Conservation (phyloP, 2,113 vertebrate genomes). For the Micronisus gabar region DNA sequence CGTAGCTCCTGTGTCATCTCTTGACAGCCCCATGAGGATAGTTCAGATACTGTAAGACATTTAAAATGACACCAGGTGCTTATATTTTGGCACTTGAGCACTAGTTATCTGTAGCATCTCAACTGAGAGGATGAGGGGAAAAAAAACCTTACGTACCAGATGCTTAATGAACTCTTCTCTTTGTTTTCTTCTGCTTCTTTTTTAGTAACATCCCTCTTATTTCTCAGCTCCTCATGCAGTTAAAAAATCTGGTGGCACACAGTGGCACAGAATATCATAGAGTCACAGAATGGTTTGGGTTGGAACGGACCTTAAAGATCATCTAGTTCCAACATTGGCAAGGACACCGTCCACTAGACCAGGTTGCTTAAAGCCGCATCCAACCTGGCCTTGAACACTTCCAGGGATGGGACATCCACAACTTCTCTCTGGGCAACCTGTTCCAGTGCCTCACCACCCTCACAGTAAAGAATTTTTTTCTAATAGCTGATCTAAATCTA, state of each 20-base stretch:
- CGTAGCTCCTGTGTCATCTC: not conserved
- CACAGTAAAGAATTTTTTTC: too few relatives aligned
- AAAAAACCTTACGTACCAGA: not conserved
- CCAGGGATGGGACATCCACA: too few relatives aligned
- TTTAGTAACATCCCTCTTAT: not conserved
- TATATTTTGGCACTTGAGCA: not conserved
- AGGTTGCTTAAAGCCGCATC: too few relatives aligned
- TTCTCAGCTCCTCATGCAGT: not conserved
- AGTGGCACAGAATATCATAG: not conserved
- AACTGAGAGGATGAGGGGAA: not conserved
- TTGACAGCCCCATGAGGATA: not conserved
- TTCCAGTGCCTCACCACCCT: too few relatives aligned
- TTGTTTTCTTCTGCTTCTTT: not conserved
- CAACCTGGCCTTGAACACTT: too few relatives aligned
- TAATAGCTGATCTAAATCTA: too few relatives aligned
- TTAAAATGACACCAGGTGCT: not conserved
- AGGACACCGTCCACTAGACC: too few relatives aligned
- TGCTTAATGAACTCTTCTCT: not conserved
- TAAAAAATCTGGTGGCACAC: not conserved
- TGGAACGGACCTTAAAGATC: too few relatives aligned
- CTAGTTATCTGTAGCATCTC: not conserved
- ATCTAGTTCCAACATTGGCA: too few relatives aligned
- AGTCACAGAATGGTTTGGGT: too few relatives aligned
- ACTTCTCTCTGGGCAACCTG: too few relatives aligned
- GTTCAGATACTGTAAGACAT: not conserved